Conservation (phyloP, 2,888 invertebrate genomes). For the Eupithecia vulgata region DNA sequence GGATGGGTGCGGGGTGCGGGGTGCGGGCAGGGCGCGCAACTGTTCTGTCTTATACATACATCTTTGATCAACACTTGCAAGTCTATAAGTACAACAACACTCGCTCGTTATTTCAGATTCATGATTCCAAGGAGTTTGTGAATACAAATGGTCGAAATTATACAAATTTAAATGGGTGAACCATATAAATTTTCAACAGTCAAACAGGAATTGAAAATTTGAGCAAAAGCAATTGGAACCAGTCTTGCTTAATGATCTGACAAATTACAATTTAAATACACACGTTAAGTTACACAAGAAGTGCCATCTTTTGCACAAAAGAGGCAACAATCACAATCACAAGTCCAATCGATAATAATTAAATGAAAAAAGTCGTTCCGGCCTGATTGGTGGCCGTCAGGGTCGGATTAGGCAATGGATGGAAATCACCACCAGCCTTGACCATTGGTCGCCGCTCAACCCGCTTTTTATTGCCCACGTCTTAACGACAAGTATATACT, state of each 20-base stretch:
- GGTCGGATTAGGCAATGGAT: slow-evolving; percentile 78
- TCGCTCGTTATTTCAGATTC: slow-evolving; percentile 17
- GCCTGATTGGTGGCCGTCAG: slow-evolving; percentile 78
- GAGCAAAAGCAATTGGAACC: background rate
- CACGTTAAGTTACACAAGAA: slow-evolving; percentile 1
- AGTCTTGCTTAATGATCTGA: background rate
- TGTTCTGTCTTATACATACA: background rate
- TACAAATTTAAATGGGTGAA: slow-evolving; percentile 25
- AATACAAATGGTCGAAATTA: slow-evolving; percentile 31
- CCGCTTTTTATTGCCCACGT: slow-evolving; percentile 60
- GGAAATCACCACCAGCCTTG: slow-evolving; percentile 75
- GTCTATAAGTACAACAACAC: background rate
- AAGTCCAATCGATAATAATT: slow-evolving; percentile 71
- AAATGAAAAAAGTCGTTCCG: slow-evolving; percentile 78
- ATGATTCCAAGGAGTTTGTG: slow-evolving; percentile 29
- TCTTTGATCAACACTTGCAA: background rate
- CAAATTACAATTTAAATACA: background rate
- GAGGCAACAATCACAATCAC: slow-evolving; percentile 41
- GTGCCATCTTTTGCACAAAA: slow-evolving; percentile 35
- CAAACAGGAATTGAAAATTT: slow-evolving; percentile 15
- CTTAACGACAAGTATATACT: slow-evolving; percentile 47
- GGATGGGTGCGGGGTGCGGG: no score
- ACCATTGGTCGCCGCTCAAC: slow-evolving; percentile 75
- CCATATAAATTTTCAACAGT: slow-evolving; percentile 25
- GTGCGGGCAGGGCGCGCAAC: slow-evolving; percentile 24